Conservation (phyloP, 2,888 invertebrate genomes). For the Baronia brevicornis region DNA sequence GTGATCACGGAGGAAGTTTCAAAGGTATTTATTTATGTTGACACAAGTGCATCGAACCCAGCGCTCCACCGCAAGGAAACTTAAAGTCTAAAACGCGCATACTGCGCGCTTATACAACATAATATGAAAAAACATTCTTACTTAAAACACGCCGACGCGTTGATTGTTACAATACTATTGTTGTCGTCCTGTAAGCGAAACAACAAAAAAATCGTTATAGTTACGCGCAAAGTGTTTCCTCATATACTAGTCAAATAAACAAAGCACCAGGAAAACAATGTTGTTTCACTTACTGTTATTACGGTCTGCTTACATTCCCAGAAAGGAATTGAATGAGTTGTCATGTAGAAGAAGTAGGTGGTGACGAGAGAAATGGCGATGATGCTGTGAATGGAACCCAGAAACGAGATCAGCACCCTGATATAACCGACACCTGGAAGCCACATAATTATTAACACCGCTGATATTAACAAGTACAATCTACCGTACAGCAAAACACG, state of each 20-base stretch:
- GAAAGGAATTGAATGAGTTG: slow-evolving; percentile 73
- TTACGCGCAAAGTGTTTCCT: too few species aligned
- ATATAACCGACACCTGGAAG: slow-evolving; percentile 80
- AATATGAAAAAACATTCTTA: slow-evolving; percentile 22
- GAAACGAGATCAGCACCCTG: slow-evolving; percentile 70
- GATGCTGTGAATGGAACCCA: slow-evolving; percentile 74
- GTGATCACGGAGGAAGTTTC: too few species aligned
- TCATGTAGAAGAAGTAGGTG: slow-evolving; percentile 73
- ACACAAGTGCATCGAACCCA: too few species aligned
- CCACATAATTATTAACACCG: too few species aligned
- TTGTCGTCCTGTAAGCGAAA: slow-evolving; percentile 22
- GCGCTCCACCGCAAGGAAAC: too few species aligned
- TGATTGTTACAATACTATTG: slow-evolving; percentile 17
- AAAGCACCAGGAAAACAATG: slow-evolving; percentile 1
- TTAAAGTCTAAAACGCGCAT: too few species aligned
- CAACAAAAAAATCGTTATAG: too few species aligned
- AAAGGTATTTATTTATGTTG: too few species aligned
- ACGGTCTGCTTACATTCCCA: slow-evolving; percentile 63
- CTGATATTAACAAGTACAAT: too few species aligned
- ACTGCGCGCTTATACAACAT: too few species aligned
- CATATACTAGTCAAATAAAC: slow-evolving; percentile 17
- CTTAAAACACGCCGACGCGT: slow-evolving; percentile 32
- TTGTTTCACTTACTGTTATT: slow-evolving; percentile 50
- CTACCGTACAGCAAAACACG: too few species aligned
- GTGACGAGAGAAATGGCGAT: slow-evolving; percentile 73